Base-by-base conservation (phyloP, 30 jellyfish, hydroid and myxozoan genomes). In the Nemopilema nomurai region DNA sequence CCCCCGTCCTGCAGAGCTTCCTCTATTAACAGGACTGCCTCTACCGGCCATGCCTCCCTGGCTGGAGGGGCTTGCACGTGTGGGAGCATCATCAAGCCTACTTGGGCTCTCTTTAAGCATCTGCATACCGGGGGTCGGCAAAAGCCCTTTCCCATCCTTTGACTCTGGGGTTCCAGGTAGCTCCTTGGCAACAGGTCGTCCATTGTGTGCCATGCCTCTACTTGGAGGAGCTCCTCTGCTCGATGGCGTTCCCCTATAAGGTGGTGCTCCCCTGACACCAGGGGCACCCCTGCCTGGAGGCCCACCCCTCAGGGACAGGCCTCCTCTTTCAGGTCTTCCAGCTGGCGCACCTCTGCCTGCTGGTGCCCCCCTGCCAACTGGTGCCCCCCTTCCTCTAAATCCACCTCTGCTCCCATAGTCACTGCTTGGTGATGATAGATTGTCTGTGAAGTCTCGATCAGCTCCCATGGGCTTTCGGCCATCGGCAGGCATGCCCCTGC, bases 191-290 rank as follows among this genome's bases (percentile, higher is more conserved):
- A 78, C 73, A 0, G 81, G 1, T 27, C 28, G 24, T 49, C 49
- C 71, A 20, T 71, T 76, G 41, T 23, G 23, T 51, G 76, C 62
- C 9, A 30, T 74, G 1, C 26, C n/a, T 49, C 86, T 75, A 49
- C 86, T 71, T 32, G 29, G 62, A 4, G 85, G 65, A 1, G 85
- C 77, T 19, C 88, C 72, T 22, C 77, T 65, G 18, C 49, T 32
- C 6, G 8, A 1, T 82, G 90, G 70, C n/a, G 92, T 80, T 52
- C 92, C 92, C 30, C 92, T 83, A 25, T 81, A 73, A 1, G 84
- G 24, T 18, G 84, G 67, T 6, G 49, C n/a, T 19, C 91, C 91
- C 27, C 85, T 69, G 0, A 49, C 84, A 24, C 82, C 22, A 0
- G 76, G 41, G 1, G 50, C 62, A 23, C 84, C 78, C 49, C 84